A percentile compares a stretch with the other conserved stretches of the same genome.
phyloP scores from a whole-genome alignment of 2,888 invertebrate species.

The Meteorus colon region DNA sequence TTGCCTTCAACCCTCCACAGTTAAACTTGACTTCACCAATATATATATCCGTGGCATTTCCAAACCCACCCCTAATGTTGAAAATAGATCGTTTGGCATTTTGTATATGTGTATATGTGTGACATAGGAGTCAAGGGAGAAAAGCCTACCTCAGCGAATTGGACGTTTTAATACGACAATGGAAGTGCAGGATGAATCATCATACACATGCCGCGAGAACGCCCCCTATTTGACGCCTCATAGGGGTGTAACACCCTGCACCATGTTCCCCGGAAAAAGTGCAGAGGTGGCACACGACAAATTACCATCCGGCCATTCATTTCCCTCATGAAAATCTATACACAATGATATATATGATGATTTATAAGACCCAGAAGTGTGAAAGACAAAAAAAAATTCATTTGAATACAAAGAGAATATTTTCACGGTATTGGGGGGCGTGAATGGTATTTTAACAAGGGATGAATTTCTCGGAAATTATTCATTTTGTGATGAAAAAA shows the following conservation, averaged over 20 bases:
- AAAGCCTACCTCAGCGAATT: constrained; percentile 47
- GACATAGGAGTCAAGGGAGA: constrained; percentile 30
- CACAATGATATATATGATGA: too few species aligned
- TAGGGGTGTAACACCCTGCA: constrained; percentile 16
- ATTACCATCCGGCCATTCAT: constrained; percentile 52
- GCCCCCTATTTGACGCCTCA: constrained; percentile 35
- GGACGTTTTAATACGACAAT: constrained; percentile 47
- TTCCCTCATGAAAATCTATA: background rate
- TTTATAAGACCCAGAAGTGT: too few species aligned
- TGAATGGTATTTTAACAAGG: too few species aligned
- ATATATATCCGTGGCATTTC: constrained; percentile 14
- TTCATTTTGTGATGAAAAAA: too few species aligned
- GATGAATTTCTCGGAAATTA: too few species aligned
- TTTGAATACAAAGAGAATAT: too few species aligned
- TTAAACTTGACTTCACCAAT: constrained; percentile 26
- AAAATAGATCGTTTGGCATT: constrained; percentile 19
- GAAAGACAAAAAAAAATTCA: too few species aligned
- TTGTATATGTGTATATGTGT: constrained; percentile 3
- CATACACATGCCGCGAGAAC: constrained; percentile 31
- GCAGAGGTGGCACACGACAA: constrained; percentile 48
- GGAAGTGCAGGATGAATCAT: constrained; percentile 41
- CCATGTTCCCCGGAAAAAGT: constrained; percentile 24
- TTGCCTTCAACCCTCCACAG: constrained; percentile 27
- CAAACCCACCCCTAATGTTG: background rate
- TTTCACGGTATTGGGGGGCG: too few species aligned